These are phyloP conservation scores for Erebia palarica DNA, from an alignment of 2,888 invertebrate species.

Conservation along the genomic window DNA sequence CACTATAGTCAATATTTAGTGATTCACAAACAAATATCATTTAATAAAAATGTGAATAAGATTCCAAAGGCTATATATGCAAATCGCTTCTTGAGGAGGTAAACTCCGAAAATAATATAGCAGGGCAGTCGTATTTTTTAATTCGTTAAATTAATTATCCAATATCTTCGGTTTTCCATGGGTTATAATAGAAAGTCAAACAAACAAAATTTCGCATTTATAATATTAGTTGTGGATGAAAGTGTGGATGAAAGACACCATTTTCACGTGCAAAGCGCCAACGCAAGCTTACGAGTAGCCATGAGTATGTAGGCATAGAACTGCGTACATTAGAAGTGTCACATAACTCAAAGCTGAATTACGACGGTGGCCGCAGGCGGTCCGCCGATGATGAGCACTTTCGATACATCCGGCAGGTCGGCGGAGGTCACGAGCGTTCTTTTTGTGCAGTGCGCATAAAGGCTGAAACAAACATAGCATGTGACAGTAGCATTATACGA, in stretches of 20 bases:
- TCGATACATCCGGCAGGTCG: slow-evolving; percentile 77
- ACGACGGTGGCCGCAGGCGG: slow-evolving; percentile 44
- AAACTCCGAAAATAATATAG: too few relatives aligned
- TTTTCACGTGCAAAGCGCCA: slow-evolving; percentile 1
- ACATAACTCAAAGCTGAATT: slow-evolving; percentile 49
- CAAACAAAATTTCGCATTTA: too few relatives aligned
- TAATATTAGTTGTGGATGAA: background rate
- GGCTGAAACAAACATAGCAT: too few relatives aligned
- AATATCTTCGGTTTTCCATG: too few relatives aligned
- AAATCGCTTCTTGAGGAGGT: too few relatives aligned
- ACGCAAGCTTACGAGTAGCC: slow-evolving; percentile 28
- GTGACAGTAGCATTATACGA: background rate
- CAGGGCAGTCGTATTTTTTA: too few relatives aligned
- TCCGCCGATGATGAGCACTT: slow-evolving; percentile 65
- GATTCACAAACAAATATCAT: too few relatives aligned
- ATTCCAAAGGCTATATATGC: too few relatives aligned
- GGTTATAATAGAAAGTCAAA: too few relatives aligned
- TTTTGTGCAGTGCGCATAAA: slow-evolving; percentile 59
- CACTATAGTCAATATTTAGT: too few relatives aligned
- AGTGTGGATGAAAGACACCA: background rate
- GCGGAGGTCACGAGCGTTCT: slow-evolving; percentile 74
- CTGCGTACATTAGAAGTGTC: slow-evolving; percentile 48
- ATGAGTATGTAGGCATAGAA: slow-evolving; percentile 33
- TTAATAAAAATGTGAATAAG: too few relatives aligned
- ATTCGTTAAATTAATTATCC: too few relatives aligned